Evolutionary conservation across 2,797 vertebrate species (phyloP), one percentile per base, ranked within the genome.

Genomic region (Carapus acus): DNA sequence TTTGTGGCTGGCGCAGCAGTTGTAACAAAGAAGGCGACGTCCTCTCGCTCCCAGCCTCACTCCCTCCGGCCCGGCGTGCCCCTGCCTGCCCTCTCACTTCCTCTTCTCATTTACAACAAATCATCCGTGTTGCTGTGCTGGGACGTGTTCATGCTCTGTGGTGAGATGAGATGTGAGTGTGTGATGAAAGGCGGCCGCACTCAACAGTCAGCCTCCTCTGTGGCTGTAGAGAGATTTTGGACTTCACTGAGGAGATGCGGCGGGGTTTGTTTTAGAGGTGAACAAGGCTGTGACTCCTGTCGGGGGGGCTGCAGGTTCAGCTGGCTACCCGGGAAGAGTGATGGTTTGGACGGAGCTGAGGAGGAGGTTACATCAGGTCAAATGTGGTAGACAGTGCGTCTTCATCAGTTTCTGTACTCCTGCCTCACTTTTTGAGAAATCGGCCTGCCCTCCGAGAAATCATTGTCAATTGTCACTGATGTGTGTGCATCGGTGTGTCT

Each of bases 111-210:
- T 58, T 46, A 49, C 57, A 44, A 41, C 37, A 66, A 55, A 68
- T 71, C 52, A 50, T 65, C 45, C 62, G 13, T 34, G 42, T 67
- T 49, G 43, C 65, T 49, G 47, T 56, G 59, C 66, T 72, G 52
- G 58, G 69, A 76, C 71, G 49, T 61, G 69, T 75, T 79, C 58
- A 65, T 56, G 41, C 62, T 73, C 67, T 76, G 70, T 44, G 58
- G 77, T 77, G 68, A 41, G 74, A 73, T 48, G 36, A 43, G 55
- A 43, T 45, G 29, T 54, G 39, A 42, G 43, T n/a, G 66, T 39
- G 36, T 58, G 29, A n/a, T 45, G 15, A 56, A 57, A 15, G 33
- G 7, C 21, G 46, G 37, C 57, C 50, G n/a, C 49, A 37, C 19
- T 43, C n/a, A 36, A 72, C 68, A 74, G 70, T 73, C 66, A 59